Evolutionary conservation across 2,888 invertebrate genomes (phyloP).

Genomic region (Eristalinus sepulchralis): DNA sequence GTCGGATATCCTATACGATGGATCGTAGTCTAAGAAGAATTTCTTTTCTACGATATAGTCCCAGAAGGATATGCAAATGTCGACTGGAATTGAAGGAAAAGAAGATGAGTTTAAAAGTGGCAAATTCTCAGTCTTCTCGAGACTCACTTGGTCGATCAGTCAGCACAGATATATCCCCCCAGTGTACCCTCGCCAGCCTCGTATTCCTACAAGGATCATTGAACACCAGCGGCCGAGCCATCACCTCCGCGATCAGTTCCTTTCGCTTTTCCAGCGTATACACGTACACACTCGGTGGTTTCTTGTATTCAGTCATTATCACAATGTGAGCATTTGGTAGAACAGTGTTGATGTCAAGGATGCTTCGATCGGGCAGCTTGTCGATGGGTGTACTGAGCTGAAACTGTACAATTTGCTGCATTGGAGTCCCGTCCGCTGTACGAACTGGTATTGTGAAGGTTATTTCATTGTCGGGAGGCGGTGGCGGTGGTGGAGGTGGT

Average conservation of each 20-base stretch:
- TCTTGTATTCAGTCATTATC: not conserved
- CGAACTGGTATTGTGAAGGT: constrained; percentile 37
- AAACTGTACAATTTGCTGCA: constrained; percentile 23
- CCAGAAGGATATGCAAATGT: constrained; percentile 45
- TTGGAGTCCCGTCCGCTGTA: not conserved
- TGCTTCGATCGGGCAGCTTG: constrained; percentile 20
- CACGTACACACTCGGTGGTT: constrained; percentile 3
- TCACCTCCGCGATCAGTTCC: constrained; percentile 53
- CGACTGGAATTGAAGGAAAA: constrained; percentile 31
- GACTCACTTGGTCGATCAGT: constrained; percentile 35
- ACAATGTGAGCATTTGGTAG: constrained; percentile 42
- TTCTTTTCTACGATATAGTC: constrained; percentile 33
- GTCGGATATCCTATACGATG: constrained; percentile 18
- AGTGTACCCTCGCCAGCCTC: constrained; percentile 21
- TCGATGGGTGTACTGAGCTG: constrained; percentile 25
- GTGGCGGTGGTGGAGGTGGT: not conserved
- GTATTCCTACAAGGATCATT: constrained; percentile 53
- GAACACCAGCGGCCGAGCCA: constrained; percentile 58
- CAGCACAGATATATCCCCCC: constrained; percentile 38
- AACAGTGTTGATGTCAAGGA: constrained; percentile 40
- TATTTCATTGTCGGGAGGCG: constrained; percentile 30
- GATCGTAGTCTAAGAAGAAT: constrained; percentile 44
- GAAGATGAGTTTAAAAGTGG: not conserved
- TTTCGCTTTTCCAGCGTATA: constrained; percentile 48
- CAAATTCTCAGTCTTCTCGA: no score